Base-by-base conservation (phyloP, 2,888 invertebrate species). In the Xestoiulus laeticollis region DNA sequence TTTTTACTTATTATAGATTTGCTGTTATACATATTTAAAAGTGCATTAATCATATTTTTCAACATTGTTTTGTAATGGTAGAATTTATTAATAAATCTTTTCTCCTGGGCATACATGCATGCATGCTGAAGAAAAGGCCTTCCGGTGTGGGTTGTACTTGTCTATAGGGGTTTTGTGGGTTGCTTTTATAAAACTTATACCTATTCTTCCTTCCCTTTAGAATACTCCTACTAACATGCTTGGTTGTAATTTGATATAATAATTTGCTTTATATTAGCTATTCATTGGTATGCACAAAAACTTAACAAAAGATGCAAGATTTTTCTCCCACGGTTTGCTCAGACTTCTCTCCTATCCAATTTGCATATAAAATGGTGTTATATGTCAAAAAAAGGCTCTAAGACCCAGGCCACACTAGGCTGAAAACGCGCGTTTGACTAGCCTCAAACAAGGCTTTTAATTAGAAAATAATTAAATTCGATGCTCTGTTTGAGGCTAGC, bases 271-370 rank as follows among this genome's bases (percentile, higher is more conserved):
- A 26, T 68, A 68, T 68, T 26, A 26, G 68, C 68, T 26, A 68
- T 68, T 68, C 68, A 68, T 68, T 68, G 68, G 68, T 68, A 68
- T 68, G 68, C 68, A 68, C 68, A 68, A 68, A 68, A 12, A 26
- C 22, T 68, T 0, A 5, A 26, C 26, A 68, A 68, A 68, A 26
- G 68, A 68, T 68, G 68, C 3, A 68, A 68, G 68, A 68, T 6
- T 22, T 26, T 68, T 68, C 68, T 68, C 68, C 68, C 68, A 68
- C 68, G 68, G 68, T 22, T 26, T 26, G 0, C 10, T 4, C 0
- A 8, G 0, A 26, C 6, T 68, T 26, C 68, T 68, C 68, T 22
- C 68, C 68, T 22, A 68, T 68, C 26, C 22, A 22, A 68, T 68
- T 68, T 68, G 68, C 68, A 68, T 68, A 26, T 22, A n/a, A 68